phyloP scores from a whole-genome alignment of 2,797 vertebrate genomes.

The Spinus olivaceus region DNA sequence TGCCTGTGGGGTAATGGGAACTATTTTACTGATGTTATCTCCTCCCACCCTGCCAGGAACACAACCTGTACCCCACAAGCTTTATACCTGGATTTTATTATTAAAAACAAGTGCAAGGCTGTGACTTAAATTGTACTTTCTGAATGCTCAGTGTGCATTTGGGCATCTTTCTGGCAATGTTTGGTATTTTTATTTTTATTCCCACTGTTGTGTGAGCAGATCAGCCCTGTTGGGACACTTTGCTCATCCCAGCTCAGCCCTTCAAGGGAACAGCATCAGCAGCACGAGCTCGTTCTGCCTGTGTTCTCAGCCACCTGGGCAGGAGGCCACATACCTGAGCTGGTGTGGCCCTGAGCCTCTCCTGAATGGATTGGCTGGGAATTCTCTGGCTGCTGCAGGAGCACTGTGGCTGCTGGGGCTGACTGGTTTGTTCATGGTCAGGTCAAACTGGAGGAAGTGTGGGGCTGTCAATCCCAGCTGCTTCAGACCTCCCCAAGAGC shows the following conservation, averaged over 20 bases:
- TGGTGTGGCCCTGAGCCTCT: background rate
- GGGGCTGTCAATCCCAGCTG: background rate
- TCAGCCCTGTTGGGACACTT: background rate
- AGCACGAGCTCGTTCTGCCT: background rate
- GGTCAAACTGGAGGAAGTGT: background rate
- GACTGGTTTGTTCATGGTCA: background rate
- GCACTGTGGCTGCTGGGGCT: background rate
- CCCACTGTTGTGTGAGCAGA: background rate
- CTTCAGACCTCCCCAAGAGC: background rate
- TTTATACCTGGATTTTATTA: background rate
- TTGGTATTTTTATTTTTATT: background rate
- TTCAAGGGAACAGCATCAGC: background rate
- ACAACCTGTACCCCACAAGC: fast-evolving
- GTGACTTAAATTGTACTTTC: background rate
- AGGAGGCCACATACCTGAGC: background rate
- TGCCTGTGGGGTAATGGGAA: background rate
- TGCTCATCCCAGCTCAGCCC: background rate
- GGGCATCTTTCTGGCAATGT: background rate
- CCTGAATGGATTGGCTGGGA: background rate
- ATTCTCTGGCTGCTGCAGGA: background rate
- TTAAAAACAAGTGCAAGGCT: background rate
- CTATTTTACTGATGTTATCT: background rate
- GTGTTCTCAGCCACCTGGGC: background rate
- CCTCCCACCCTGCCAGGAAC: background rate
- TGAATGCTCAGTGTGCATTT: background rate